Conservation (phyloP, 1,140 invertebrate species). For the Tribolium madens region DNA sequence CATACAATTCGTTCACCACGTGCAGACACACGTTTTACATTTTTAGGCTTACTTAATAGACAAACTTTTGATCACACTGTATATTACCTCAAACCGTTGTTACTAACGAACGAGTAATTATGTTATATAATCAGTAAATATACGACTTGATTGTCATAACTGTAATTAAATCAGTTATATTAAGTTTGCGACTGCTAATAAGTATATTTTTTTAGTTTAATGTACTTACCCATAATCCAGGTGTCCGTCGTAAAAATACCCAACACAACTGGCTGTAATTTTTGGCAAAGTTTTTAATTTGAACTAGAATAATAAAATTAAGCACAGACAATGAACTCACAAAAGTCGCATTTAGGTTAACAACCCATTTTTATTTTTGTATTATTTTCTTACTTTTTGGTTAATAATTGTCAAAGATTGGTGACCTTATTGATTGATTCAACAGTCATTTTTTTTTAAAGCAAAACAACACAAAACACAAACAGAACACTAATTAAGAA, state of each 20-base stretch:
- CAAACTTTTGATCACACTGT: too few relatives aligned
- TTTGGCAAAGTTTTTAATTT: not conserved
- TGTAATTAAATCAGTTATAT: not conserved
- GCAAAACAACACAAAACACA: too few relatives aligned
- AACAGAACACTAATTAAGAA: too few relatives aligned
- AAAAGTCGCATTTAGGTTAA: not conserved
- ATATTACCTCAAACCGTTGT: not conserved
- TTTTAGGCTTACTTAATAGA: too few relatives aligned
- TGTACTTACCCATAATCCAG: not conserved
- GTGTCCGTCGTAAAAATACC: not conserved
- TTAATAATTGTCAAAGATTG: too few relatives aligned
- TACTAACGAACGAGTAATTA: not conserved
- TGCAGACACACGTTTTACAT: too few relatives aligned
- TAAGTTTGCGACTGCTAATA: not conserved
- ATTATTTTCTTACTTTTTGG: too few relatives aligned
- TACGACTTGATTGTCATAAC: not conserved
- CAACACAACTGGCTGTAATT: not conserved
- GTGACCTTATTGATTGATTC: too few relatives aligned
- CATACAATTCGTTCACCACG: too few relatives aligned
- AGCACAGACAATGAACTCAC: not conserved
- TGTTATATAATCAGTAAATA: not conserved
- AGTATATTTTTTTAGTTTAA: not conserved
- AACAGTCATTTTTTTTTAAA: too few relatives aligned
- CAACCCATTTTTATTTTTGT: not conserved
- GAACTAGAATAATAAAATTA: not conserved